Base-by-base conservation (phyloP, 1,140 invertebrate genomes). In the Lethrus apterus region DNA sequence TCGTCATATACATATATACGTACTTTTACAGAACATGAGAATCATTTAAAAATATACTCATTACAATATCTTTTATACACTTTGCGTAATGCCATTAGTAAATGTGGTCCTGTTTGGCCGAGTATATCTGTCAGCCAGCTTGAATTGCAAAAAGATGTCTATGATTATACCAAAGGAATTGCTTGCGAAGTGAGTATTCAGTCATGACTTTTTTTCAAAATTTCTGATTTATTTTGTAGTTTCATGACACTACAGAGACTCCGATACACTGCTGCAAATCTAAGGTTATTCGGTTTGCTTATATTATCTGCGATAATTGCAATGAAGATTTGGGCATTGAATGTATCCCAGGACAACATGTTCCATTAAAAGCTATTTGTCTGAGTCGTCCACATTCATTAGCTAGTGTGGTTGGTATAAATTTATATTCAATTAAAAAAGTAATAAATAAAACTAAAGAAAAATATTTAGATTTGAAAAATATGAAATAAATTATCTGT, bases 291-390 rank as follows among this genome's bases (percentile, higher is more conserved):
- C 67, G 77, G 32, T 76, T 73, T 71, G 70, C 67, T 1, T 80
- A 64, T 59, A 70, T 68, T 1, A 54, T 80, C 3, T 72, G 75
- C 19, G 75, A 78, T 52, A 59, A 62, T 36, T 75, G 72, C 49
- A 79, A 76, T 48, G 48, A 63, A 1, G 45, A 63, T 4, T 50
- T 74, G 8, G 63, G 58, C 18, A 62, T 80, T 4, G 18, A 57
- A 0, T 42, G 71, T 26, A 45, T 60, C 0, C 60, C 68, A 7
- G 76, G 73, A 1, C 29, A 59, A 2, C 78, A 80, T 54, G 57
- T 67, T 26, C 75, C 76, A 0, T 5, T 30, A 2, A 13, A 13
- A 21, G 33, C 41, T 36, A 8, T n/a, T n/a, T n/a, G n/a, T 10
- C 10, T 20, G n/a, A n/a, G 19, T 14, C 10, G n/a, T n/a, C n/a